These are phyloP conservation scores for Cynodonichthys magdalenae DNA, from an alignment of 2,797 vertebrate genomes.

Conservation along the genomic window DNA sequence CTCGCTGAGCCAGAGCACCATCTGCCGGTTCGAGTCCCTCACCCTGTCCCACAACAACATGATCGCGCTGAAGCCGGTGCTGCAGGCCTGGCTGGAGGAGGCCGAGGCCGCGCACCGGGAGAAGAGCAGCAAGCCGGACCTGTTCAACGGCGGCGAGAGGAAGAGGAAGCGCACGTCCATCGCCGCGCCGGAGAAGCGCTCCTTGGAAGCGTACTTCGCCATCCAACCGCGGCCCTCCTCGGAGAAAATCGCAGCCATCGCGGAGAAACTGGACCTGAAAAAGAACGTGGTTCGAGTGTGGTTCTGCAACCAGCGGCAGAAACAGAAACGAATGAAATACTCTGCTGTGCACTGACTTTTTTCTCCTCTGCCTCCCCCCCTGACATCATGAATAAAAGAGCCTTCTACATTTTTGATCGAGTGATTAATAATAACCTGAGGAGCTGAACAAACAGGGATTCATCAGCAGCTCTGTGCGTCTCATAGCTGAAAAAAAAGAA, in stretches of 20 bases:
- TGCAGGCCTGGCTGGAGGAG: slow-evolving; percentile 94
- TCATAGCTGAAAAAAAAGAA: no score
- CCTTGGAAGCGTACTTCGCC: slow-evolving; percentile 92
- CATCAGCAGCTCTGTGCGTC: slow-evolving; percentile 52
- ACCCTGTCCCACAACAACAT: slow-evolving; percentile 98
- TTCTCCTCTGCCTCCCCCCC: not conserved
- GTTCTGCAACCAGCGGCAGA: slow-evolving; percentile 96
- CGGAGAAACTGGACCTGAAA: slow-evolving; percentile 93
- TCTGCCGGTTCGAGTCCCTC: slow-evolving; percentile 96
- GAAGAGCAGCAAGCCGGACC: slow-evolving; percentile 86
- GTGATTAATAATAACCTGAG: slow-evolving; percentile 72
- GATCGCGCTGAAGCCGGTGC: slow-evolving; percentile 93
- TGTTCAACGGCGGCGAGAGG: slow-evolving; percentile 84
- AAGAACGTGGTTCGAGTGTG: slow-evolving; percentile 95
- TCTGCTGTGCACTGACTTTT: slow-evolving; percentile 88
- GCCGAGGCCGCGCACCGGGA: slow-evolving; percentile 90
- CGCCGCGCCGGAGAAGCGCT: slow-evolving; percentile 93
- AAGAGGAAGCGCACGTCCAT: slow-evolving; percentile 94
- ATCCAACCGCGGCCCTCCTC: slow-evolving; percentile 93
- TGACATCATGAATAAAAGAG: slow-evolving; percentile 67
- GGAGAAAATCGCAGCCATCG: slow-evolving; percentile 92
- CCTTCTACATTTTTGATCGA: slow-evolving; percentile 72
- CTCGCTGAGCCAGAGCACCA: slow-evolving; percentile 95
- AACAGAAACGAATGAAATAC: slow-evolving; percentile 96
- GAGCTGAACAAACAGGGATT: slow-evolving; percentile 74